Evolutionary conservation across 1,140 invertebrate genomes (phyloP).

Genomic region (Drosophila insularis): DNA sequence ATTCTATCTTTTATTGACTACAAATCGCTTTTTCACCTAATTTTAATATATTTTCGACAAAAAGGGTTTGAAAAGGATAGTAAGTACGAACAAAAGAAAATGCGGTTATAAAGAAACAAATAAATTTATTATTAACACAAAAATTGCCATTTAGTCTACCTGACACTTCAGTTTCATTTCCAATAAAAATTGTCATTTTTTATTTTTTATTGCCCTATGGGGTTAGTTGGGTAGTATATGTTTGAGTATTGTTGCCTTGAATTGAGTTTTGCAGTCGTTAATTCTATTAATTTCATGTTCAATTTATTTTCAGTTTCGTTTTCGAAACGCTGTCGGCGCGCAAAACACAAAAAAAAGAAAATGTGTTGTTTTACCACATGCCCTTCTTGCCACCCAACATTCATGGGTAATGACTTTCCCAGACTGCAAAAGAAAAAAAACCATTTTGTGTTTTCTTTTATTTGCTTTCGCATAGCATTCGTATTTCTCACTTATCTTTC

Average conservation of each 20-base stretch:
- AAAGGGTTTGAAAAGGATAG: too few relatives aligned
- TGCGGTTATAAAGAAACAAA: too few relatives aligned
- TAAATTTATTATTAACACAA: too few relatives aligned
- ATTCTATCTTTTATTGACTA: too few relatives aligned
- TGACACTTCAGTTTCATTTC: neutral
- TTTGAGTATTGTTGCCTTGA: conserved; percentile 48
- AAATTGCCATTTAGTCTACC: neutral
- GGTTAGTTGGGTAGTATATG: neutral
- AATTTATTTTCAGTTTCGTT: conserved; percentile 57
- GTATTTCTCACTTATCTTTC: conserved; percentile 29
- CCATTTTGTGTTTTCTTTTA: conserved; percentile 1
- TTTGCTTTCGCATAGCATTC: neutral
- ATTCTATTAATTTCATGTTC: conserved; percentile 73
- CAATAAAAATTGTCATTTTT: neutral
- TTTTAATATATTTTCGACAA: too few relatives aligned
- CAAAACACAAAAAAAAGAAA: neutral
- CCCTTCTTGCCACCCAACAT: neutral
- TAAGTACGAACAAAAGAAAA: too few relatives aligned
- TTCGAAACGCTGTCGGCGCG: conserved; percentile 52
- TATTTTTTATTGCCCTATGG: neutral
- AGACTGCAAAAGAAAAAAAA: conserved; percentile 21
- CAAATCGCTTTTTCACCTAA: too few relatives aligned
- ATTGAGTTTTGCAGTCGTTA: conserved; percentile 58
- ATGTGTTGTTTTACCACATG: conserved; percentile 8
- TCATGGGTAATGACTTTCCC: conserved; percentile 72